These are phyloP conservation scores for Tiliacea aurago DNA, from an alignment of 2,888 invertebrate genomes.

Conservation along the genomic window DNA sequence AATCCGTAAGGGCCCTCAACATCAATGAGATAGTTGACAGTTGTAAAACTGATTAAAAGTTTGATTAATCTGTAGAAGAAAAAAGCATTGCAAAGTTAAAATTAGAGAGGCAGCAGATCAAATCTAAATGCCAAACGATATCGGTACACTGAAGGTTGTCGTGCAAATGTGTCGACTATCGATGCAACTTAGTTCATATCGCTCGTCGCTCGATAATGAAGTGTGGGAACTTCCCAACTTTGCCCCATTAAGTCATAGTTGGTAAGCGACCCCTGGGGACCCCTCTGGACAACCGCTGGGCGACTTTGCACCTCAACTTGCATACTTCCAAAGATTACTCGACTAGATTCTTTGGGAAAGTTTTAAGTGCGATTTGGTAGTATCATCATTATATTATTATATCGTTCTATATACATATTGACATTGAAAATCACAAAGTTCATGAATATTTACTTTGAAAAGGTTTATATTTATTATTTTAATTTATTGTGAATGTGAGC, in stretches of 20 bases:
- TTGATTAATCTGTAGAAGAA: not conserved
- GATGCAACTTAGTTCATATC: slow-evolving; percentile 60
- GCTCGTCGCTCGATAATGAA: slow-evolving; percentile 70
- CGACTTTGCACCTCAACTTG: slow-evolving; percentile 54
- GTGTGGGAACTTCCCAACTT: slow-evolving; percentile 67
- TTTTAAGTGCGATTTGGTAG: slow-evolving; percentile 51
- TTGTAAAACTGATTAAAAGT: slow-evolving; percentile 24
- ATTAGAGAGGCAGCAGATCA: slow-evolving; percentile 1
- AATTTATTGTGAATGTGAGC: too few species aligned
- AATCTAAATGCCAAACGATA: not conserved
- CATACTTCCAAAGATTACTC: slow-evolving; percentile 56
- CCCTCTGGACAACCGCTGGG: slow-evolving; percentile 54
- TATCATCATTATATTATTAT: too few species aligned
- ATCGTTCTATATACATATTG: too few species aligned
- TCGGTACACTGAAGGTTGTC: slow-evolving; percentile 29
- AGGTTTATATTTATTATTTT: too few species aligned
- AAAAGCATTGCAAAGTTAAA: not conserved
- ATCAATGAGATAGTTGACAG: slow-evolving; percentile 29
- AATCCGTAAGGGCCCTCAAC: slow-evolving; percentile 35
- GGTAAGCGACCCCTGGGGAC: slow-evolving; percentile 61
- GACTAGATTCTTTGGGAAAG: slow-evolving; percentile 46
- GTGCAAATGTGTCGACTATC: slow-evolving; percentile 27
- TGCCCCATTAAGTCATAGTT: slow-evolving; percentile 75
- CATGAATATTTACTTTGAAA: too few species aligned
- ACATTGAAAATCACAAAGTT: too few species aligned